Conservation (phyloP, 2,888 invertebrate species). For the Chaetogeoica ovagalla region DNA sequence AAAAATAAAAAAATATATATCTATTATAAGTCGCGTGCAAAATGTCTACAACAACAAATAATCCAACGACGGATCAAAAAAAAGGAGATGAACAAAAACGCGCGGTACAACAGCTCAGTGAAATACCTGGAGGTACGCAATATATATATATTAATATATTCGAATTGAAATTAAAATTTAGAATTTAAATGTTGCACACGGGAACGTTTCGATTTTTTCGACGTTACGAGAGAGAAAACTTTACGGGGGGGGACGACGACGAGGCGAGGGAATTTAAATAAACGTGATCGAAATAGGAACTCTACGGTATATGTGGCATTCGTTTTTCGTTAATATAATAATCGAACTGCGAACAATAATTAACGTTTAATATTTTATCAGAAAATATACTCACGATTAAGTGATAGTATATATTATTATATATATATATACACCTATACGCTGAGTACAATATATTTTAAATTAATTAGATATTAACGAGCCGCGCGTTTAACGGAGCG, state of each 20-base stretch:
- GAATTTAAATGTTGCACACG: neutral
- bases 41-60: constrained; percentile 36
- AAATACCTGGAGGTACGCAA: neutral
- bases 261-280: neutral
- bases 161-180: neutral
- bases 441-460: too few species aligned
- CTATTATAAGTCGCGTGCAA: neutral
- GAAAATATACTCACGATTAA: neutral
- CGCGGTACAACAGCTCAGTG: constrained; percentile 22
- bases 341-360: neutral
- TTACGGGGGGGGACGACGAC: too few species aligned
- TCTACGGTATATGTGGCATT: neutral
- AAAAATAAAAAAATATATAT: too few species aligned
- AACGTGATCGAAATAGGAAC: neutral
- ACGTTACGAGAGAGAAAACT: too few species aligned
- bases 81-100: constrained; percentile 41
- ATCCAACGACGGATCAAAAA: constrained; percentile 16
- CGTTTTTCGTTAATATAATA: neutral
- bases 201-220: neutral
- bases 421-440: too few species aligned
- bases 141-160: neutral
- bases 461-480: neutral
- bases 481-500: too few species aligned
- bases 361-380: neutral
- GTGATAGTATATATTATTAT: neutral